These are phyloP conservation scores for Microdon myrmicae DNA, from an alignment of 2,888 invertebrate species.

Conservation along the genomic window DNA sequence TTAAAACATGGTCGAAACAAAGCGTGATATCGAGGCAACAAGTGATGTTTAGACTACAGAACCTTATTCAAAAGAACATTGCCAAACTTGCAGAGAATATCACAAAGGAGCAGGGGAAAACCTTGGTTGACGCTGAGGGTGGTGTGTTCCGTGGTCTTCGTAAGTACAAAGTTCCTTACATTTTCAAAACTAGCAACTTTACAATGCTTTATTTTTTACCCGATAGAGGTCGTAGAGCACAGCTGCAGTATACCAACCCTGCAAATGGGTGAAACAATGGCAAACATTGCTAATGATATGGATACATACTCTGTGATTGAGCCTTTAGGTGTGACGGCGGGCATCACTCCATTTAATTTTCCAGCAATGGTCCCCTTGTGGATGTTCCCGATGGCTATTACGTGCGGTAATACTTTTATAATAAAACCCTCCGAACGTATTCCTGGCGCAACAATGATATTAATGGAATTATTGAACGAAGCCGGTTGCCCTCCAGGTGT, in stretches of 20 bases:
- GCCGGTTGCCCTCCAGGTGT: slow-evolving; percentile 97
- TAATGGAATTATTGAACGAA: slow-evolving; percentile 91
- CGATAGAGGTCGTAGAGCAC: slow-evolving; percentile 93
- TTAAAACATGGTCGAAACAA: slow-evolving; percentile 86
- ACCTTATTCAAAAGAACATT: slow-evolving; percentile 87
- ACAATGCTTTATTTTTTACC: slow-evolving; percentile 5
- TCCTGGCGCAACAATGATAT: slow-evolving; percentile 94
- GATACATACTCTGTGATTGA: slow-evolving; percentile 92
- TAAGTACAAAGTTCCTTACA: slow-evolving; percentile 73
- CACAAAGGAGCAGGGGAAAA: slow-evolving; percentile 97
- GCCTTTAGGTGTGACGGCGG: slow-evolving; percentile 88
- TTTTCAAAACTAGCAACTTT: background rate
- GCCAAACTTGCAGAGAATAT: slow-evolving; percentile 90
- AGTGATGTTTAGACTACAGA: slow-evolving; percentile 88
- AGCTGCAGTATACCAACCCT: slow-evolving; percentile 93
- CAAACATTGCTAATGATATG: slow-evolving; percentile 88
- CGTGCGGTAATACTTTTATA: slow-evolving; percentile 94
- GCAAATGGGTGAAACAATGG: slow-evolving; percentile 92
- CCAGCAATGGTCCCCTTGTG: slow-evolving; percentile 99
- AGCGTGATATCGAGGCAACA: slow-evolving; percentile 94
- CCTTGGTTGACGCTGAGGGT: slow-evolving; percentile 95
- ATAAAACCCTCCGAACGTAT: slow-evolving; percentile 98
- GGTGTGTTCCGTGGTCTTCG: slow-evolving; percentile 97
- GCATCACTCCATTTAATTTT: slow-evolving; percentile 98
- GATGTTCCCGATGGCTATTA: slow-evolving; percentile 87